Evolutionary conservation across 2,888 invertebrate genomes (phyloP).

Genomic region (Ormyrus nitidulus): DNA sequence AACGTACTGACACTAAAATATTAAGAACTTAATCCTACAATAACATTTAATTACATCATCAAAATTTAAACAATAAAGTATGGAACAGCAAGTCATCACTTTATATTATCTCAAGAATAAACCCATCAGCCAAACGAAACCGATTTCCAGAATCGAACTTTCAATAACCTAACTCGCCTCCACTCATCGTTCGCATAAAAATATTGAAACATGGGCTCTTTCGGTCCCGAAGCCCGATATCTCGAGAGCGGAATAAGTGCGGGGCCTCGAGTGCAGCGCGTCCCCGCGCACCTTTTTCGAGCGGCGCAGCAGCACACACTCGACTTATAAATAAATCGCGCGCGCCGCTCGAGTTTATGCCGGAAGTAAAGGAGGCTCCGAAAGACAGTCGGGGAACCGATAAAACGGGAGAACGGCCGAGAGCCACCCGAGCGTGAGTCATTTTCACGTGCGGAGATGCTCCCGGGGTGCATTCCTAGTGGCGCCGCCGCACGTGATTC

Average conservation of each 20-base stretch:
- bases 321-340: conserved; percentile 43
- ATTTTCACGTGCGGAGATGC: conserved; percentile 1
- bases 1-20: too few relatives aligned
- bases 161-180: too few relatives aligned
- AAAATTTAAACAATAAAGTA: too few relatives aligned
- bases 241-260: background rate
- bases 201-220: conserved; percentile 3
- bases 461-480: too few relatives aligned
- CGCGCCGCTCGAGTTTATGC: background rate
- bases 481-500: too few relatives aligned
- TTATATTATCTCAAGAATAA: too few relatives aligned
- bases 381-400: background rate
- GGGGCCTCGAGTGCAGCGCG: background rate
- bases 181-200: conserved; percentile 26
- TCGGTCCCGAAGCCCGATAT: background rate
- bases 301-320: too few relatives aligned
- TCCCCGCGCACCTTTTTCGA: conserved; percentile 3
- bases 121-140: too few relatives aligned
- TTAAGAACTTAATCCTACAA: too few relatives aligned
- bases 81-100: too few relatives aligned
- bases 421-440: background rate
- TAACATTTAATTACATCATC: too few relatives aligned
- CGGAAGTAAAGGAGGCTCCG: conserved; percentile 25
- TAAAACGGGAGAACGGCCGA: background rate
- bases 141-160: too few relatives aligned